Evolutionary conservation across 2,797 vertebrate species (phyloP).

Genomic region (Simalia tracyae): DNA sequence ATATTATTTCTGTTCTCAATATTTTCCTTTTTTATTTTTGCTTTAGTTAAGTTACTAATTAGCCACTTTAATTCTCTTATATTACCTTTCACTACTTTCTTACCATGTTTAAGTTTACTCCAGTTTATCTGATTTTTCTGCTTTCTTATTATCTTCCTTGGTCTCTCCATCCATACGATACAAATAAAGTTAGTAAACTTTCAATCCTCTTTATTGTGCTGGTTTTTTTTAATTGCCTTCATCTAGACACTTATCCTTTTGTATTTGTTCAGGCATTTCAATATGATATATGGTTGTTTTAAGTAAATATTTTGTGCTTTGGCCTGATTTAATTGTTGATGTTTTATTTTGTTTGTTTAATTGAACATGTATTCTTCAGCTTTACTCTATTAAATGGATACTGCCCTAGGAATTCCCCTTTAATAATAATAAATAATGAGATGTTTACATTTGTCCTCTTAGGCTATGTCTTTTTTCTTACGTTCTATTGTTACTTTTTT

Average conservation of each 20-base stretch:
- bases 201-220: background rate
- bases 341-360: background rate
- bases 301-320: background rate
- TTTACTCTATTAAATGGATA: background rate
- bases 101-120: background rate
- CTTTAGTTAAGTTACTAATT: background rate
- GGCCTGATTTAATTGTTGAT: background rate
- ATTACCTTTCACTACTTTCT: background rate
- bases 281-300: background rate
- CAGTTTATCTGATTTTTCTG: background rate
- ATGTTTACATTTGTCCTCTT: background rate
- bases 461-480: background rate
- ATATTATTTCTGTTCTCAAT: background rate
- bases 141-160: background rate
- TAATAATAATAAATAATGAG: background rate
- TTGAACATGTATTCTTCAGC: background rate
- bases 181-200: background rate
- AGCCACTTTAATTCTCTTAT: no score
- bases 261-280: background rate
- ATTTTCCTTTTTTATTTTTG: background rate
- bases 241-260: background rate
- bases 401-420: background rate
- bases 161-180: background rate
- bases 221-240: background rate
- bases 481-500: background rate